Evolutionary conservation across 2,797 vertebrate genomes (phyloP), one percentile per base, ranked within the genome.

Genomic region (Pyrrhura leucotis): DNA sequence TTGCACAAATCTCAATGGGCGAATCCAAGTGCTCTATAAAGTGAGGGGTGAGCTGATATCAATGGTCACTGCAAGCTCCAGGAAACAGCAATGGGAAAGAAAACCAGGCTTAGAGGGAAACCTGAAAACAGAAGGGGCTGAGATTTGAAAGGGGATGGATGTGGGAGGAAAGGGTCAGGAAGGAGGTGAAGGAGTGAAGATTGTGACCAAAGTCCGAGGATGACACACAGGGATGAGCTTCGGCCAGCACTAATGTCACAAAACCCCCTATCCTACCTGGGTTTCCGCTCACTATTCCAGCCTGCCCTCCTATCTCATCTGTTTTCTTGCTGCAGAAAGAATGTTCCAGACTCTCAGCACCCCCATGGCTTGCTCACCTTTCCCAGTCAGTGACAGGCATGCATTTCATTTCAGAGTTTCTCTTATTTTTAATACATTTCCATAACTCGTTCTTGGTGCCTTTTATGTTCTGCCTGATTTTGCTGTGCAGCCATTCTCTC

Each of bases 341-440:
- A 47, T 33, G 73, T 74, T 74, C 37, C 87, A 88, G 82, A 15
- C 51, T 80, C 50, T 10, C 56, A 20, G 56, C 79, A 9, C 28
- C 22, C 42, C 42, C 21, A 0, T 1, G 59, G 25, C 59, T 85
- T 25, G 50, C 28, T 90, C 48, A 25, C 31, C 15, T 31, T 47
- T 72, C 88, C 87, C 75, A 29, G 35, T 18, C 12, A 84, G 73
- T 8, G 44, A 5, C 6, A 94, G 61, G 44, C 7, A 18, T 66
- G 72, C 92, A 71, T 80, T 67, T 77, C 31, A 85, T 59, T 80
- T 29, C 56, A 26, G 65, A 74, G 85, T 80, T 87, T 87, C 87
- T 91, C 81, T 89, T 89, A 22, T 26, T 93, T 96, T 40, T 69
- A 71, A 89, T 80, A 48, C 1, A 91, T 95, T 95, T 95, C 95